phyloP scores from a whole-genome alignment of 2,888 invertebrate genomes.

The Cistogaster globosa region DNA sequence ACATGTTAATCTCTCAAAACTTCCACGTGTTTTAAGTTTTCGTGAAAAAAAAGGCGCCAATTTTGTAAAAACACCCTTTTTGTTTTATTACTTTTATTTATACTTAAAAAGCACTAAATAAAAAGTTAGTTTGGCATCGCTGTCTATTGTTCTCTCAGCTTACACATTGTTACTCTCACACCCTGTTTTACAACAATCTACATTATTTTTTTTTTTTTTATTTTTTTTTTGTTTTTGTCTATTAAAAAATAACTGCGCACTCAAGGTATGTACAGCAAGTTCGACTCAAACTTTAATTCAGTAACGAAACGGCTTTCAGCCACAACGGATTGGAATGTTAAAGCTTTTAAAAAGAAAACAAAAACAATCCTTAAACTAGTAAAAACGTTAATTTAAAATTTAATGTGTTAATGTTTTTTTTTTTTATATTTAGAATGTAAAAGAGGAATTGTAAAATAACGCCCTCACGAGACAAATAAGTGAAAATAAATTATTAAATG shows the following conservation, averaged over 20 bases:
- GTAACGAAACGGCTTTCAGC: slow-evolving; percentile 83
- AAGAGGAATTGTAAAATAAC: slow-evolving; percentile 54
- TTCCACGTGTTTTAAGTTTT: too few relatives aligned
- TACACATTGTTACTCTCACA: slow-evolving; percentile 38
- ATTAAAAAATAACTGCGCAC: slow-evolving; percentile 63
- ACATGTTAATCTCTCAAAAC: too few relatives aligned
- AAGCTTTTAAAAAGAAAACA: slow-evolving; percentile 35
- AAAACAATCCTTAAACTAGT: slow-evolving; percentile 20
- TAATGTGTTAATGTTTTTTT: slow-evolving; percentile 28
- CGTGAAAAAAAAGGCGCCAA: background rate
- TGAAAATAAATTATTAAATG: slow-evolving; percentile 33
- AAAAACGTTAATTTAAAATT: slow-evolving; percentile 46
- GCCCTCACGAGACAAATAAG: slow-evolving; percentile 39
- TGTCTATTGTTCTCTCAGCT: slow-evolving; percentile 2
- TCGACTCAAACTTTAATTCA: slow-evolving; percentile 73
- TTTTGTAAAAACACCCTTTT: background rate
- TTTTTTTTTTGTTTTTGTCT: slow-evolving; percentile 24
- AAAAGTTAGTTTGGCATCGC: slow-evolving; percentile 28
- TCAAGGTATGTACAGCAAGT: slow-evolving; percentile 67
- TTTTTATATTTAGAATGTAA: slow-evolving; percentile 11
- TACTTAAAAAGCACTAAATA: background rate
- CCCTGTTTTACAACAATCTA: slow-evolving; percentile 45
- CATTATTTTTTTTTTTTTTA: slow-evolving; percentile 23
- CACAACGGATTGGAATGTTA: slow-evolving; percentile 79
- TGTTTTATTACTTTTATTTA: too few relatives aligned